These are phyloP conservation scores for Eriocheir sinensis DNA, from an alignment of 1,140 invertebrate species.

Conservation along the genomic window DNA sequence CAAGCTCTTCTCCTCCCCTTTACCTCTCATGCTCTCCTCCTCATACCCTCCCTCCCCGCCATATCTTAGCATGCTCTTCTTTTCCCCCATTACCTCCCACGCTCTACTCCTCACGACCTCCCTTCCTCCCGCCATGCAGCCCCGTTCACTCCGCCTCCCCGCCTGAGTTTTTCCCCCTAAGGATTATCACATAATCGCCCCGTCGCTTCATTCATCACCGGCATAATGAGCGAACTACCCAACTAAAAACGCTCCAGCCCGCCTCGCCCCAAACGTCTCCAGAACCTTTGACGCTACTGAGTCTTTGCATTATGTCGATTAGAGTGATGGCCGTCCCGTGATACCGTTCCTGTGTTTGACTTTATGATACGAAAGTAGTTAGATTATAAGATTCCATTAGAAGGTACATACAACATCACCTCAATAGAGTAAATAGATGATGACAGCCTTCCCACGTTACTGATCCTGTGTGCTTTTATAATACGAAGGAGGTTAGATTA, in stretches of 20 bases:
- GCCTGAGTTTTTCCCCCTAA: background rate
- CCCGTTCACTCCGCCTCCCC: background rate
- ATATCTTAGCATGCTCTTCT: too few species aligned
- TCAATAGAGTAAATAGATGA: too few species aligned
- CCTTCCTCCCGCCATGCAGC: too few species aligned
- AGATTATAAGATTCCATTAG: too few species aligned
- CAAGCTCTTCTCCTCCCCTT: background rate
- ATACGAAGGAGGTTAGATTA: too few species aligned
- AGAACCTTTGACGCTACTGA: background rate
- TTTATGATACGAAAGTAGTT: too few species aligned
- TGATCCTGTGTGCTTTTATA: too few species aligned
- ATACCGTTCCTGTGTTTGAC: too few species aligned
- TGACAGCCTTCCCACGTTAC: too few species aligned
- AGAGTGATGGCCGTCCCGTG: background rate
- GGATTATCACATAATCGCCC: constrained; percentile 62
- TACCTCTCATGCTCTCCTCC: background rate
- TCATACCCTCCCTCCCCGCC: background rate
- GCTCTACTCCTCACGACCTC: background rate
- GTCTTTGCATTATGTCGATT: constrained; percentile 45
- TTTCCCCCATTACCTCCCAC: background rate
- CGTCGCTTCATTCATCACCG: constrained; percentile 37
- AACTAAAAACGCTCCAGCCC: constrained; percentile 28
- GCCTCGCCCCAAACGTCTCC: background rate
- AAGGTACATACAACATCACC: too few species aligned
- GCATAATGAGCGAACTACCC: constrained; percentile 46